Base-by-base conservation (phyloP, 2,797 vertebrate genomes). In the Anableps anableps region DNA sequence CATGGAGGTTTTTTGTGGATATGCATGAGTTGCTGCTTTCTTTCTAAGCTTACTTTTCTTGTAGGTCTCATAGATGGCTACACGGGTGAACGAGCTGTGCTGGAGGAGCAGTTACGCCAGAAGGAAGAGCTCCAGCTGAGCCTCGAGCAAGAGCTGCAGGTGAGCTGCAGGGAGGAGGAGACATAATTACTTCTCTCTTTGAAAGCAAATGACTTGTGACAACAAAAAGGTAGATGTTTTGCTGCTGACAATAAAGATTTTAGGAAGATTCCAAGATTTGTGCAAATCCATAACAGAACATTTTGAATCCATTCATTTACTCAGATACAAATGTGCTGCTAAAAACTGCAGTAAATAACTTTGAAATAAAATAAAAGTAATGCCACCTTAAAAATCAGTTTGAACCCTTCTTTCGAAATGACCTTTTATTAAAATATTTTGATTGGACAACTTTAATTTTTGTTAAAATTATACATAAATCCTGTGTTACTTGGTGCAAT, bases 61-160 rank as follows among this genome's bases (percentile, higher is more conserved):
- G 9, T 80, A 99, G 98, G 96, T 88, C 82, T 99, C 91, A 96
- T 99, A 91, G 98, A 99, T 91, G 97, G 97, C 64, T 99, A 99
- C 91, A 96, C 97, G 16, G 98, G 96, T 75, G 98, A 99, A 92
- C 97, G 97, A 86, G 93, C 95, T 6, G 91, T 91, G n/a, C 90
- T 97, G 93, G 97, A 99, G 94, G 96, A 97, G 75, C 96, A 97
- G 72, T 94, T 98, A 64, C 96, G 95, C 85, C 97, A 98, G 91
- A 98, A 97, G 92, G 92, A 90, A 72, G 96, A 97, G 76, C 87
- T 97, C 53, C 97, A 97, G 89, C 96, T 95, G 86, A 97, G 93
- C 85, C 96, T 99, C 74, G 96, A 98, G 87, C 97, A 97, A 92
- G 97, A 99, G 83, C 95, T 99, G 83, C 96, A 97, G 78, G 95